A percentile compares a stretch with the other conserved stretches of the same genome.
These are phyloP conservation scores for Crocodylus rhombifer DNA, from an alignment of 2,797 vertebrate genomes.

Conservation along the genomic window DNA sequence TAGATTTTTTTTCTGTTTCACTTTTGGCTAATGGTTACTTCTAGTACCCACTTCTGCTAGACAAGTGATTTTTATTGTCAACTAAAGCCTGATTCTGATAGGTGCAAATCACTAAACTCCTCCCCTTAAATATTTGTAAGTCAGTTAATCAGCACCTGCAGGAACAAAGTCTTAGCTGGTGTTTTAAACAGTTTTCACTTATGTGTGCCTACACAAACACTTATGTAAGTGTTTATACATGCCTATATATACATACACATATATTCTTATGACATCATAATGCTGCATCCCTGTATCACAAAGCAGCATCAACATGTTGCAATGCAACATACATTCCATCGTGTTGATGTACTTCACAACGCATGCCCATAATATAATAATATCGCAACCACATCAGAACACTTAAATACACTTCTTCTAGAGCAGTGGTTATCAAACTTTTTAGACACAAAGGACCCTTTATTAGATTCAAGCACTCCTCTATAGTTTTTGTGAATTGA, in stretches of 20 bases:
- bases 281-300: not conserved
- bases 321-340: not conserved
- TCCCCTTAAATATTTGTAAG: not conserved
- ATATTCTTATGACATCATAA: not conserved
- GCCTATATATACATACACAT: not conserved
- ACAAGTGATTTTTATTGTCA: rapidly evolving
- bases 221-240: not conserved
- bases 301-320: not conserved
- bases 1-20: not conserved
- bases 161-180: not conserved
- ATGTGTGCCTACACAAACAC: not conserved
- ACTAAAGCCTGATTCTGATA: rapidly evolving
- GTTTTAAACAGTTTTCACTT: not conserved
- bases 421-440: too few species aligned
- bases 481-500: too few species aligned
- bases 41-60: not conserved
- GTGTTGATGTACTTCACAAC: not conserved
- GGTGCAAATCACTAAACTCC: not conserved
- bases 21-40: not conserved
- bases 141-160: not conserved
- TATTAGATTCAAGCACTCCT: too few species aligned
- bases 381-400: not conserved
- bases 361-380: not conserved
- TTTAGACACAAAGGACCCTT: too few species aligned
- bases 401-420: not conserved